Evolutionary conservation across 2,797 vertebrate species (phyloP).

Genomic region (Rallus crepitans): DNA sequence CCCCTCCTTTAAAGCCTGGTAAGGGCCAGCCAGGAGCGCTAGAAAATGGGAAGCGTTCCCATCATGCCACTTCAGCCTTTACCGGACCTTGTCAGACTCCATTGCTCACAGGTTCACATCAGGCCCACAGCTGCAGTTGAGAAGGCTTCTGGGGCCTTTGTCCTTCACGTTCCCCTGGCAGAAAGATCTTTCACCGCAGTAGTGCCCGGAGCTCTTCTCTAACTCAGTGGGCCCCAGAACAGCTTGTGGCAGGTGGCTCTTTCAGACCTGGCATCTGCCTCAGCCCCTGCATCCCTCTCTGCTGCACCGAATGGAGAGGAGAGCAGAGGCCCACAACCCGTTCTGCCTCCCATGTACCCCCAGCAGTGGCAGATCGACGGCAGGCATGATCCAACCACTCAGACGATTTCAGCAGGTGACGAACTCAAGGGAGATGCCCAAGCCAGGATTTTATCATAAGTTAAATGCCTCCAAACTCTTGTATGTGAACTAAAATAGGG

Average conservation of each 20-base stretch:
- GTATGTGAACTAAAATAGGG: not conserved
- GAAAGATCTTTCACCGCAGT: not conserved
- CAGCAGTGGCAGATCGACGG: not conserved
- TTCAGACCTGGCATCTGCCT: not conserved
- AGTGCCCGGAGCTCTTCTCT: not conserved
- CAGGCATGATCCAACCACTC: rapidly evolving
- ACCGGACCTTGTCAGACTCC: not conserved
- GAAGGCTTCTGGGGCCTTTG: not conserved
- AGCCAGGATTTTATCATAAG: not conserved
- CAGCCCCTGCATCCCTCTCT: too few species aligned
- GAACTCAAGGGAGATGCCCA: not conserved
- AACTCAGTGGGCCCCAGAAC: rapidly evolving
- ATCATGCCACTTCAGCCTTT: not conserved
- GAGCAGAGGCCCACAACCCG: not conserved
- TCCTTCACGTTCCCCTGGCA: not conserved
- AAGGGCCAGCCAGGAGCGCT: not conserved
- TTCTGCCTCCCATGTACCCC: not conserved
- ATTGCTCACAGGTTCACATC: not conserved
- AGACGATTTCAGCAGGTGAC: rapidly evolving
- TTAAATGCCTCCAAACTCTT: not conserved
- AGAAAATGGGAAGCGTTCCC: not conserved
- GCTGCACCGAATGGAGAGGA: not conserved
- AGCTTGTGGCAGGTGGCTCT: not conserved
- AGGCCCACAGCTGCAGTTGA: not conserved
- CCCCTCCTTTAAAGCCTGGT: not conserved